A percentile compares a stretch with the other conserved stretches of the same genome.
phyloP scores from a whole-genome alignment of 1,140 invertebrate species.

The Drosophila sp. region DNA sequence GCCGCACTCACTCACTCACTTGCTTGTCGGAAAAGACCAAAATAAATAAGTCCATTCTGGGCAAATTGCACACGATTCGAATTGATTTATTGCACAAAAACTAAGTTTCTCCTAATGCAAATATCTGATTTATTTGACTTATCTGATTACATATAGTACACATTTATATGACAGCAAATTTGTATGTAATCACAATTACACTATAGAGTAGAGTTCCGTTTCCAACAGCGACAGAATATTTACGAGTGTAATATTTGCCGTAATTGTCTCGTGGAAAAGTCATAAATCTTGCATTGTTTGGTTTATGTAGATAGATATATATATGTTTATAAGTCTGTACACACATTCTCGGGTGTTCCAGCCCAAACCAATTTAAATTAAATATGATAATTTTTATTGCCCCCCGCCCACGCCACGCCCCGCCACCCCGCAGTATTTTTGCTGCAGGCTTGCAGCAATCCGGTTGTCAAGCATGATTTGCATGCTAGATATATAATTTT shows the following conservation, averaged over 20 bases:
- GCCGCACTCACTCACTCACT: constrained; percentile 26
- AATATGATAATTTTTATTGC: constrained; percentile 7
- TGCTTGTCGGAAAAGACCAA: constrained; percentile 52
- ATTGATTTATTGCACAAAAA: constrained; percentile 57
- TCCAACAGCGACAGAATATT: not conserved
- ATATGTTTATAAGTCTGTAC: not conserved
- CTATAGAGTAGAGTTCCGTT: constrained; percentile 1
- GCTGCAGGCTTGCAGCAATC: not conserved
- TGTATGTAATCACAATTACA: constrained; percentile 20
- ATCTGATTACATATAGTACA: constrained; percentile 2
- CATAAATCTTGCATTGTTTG: constrained; percentile 24
- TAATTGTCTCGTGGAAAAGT: not conserved
- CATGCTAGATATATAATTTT: constrained; percentile 33
- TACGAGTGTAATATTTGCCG: not conserved
- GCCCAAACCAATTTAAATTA: not conserved
- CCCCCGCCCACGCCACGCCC: not conserved
- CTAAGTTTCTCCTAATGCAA: constrained; percentile 24
- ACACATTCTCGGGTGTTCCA: not conserved
- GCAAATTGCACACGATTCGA: constrained; percentile 3
- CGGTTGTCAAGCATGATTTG: constrained; percentile 8
- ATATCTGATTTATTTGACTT: constrained; percentile 14
- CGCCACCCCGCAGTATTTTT: not conserved
- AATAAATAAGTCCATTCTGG: constrained; percentile 9
- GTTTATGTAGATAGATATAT: not conserved
- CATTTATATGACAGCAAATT: constrained; percentile 63